Evolutionary conservation across 2,113 vertebrate species (phyloP), one percentile per base, ranked within the genome.

Genomic region (Orycteropus afer): DNA sequence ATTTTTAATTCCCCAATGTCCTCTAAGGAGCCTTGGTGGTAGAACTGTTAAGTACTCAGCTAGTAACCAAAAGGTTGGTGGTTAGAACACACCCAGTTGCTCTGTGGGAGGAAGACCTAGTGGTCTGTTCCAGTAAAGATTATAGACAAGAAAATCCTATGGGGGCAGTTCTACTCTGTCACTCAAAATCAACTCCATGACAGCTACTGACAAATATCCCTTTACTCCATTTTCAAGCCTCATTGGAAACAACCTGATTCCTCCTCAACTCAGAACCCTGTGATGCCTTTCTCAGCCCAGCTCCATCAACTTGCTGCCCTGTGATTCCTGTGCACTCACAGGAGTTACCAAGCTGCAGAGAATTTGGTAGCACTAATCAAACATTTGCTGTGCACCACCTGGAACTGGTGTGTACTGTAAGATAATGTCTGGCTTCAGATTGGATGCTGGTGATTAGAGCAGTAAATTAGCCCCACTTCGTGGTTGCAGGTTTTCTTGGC

Each of bases 321-420:
- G 7, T 25, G 63, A 89, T 82, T 90, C 92, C 89, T 81, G 32
- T 25, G 45, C 15, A 74, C 90, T 89, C 13, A 7, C 76, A 89
- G 95, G 76, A 78, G 34, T 88, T 90, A 95, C 86, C 90, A 95
- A 97, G 88, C 96, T 78, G 63, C 86, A 96, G 81, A 78, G 95
- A 97, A 94, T 96, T 98, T 86, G 93, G 95, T 98, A 93, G 89
- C 14, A 1, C 59, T 98, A 97, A 98, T 98, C 96, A 98, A 97
- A 95, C 82, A 92, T 98, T 97, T 97, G 89, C 63, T 73, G 86
- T 97, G 90, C 91, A 92, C 92, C 96, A 97, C 96, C 97, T 98
- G 97, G 95, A 98, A 97, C 0, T 0, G 63, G 94, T 97, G 96
- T 97, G 92, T 96, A 96, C 90, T 98, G 97, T 98, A 97, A 97